Percentiles rank a stretch among this genome's conserved stretches.
phyloP scores from a whole-genome alignment of 2,888 invertebrate genomes.

The Halocaridina rubra region DNA sequence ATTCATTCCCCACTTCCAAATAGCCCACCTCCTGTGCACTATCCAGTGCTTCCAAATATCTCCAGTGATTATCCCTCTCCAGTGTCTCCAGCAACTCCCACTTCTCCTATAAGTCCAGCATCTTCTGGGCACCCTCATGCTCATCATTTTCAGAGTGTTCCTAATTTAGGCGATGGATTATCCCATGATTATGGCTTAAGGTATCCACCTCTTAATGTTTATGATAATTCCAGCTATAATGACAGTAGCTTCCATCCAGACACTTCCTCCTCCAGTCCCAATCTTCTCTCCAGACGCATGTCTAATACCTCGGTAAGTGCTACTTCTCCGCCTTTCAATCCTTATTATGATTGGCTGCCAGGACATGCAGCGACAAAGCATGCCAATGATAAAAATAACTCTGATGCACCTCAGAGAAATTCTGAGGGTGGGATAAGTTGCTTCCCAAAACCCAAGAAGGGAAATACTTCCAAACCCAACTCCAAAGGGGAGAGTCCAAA shows the following conservation, averaged over 20 bases:
- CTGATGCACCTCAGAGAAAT: too few relatives aligned
- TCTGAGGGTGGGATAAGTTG: too few relatives aligned
- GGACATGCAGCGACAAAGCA: background rate
- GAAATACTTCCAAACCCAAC: background rate
- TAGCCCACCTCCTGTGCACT: background rate
- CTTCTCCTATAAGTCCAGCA: background rate
- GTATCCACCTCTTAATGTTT: slow-evolving; percentile 18
- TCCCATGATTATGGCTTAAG: background rate
- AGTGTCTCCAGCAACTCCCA: background rate
- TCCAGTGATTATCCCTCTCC: background rate
- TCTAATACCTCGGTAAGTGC: background rate
- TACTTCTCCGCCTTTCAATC: slow-evolving; percentile 17
- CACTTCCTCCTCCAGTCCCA: slow-evolving; percentile 34
- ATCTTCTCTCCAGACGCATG: background rate
- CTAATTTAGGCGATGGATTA: slow-evolving; percentile 21
- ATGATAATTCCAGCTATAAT: slow-evolving; percentile 29
- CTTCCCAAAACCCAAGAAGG: too few relatives aligned
- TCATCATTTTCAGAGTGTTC: slow-evolving; percentile 31
- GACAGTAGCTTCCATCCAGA: slow-evolving; percentile 31
- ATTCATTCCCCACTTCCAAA: background rate
- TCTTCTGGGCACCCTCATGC: background rate
- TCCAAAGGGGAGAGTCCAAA: background rate
- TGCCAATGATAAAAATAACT: background rate
- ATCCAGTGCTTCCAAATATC: slow-evolving; percentile 7
- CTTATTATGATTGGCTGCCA: slow-evolving; percentile 41